Conservation (phyloP, 2,888 invertebrate species). For the Elmis aenea region DNA sequence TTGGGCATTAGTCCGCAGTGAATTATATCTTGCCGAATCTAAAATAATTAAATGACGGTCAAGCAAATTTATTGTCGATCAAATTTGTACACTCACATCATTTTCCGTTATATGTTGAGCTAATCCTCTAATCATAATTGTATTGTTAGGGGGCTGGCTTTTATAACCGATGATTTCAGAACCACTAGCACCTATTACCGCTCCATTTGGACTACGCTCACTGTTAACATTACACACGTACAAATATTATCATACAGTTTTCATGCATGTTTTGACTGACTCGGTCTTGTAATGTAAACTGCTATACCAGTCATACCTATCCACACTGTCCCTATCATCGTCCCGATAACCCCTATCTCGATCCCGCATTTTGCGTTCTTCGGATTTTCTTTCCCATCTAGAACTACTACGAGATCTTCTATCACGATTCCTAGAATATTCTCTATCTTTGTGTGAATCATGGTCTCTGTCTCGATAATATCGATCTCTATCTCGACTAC, state of each 20-base stretch:
- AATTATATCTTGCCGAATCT: conserved; percentile 75
- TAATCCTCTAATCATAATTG: conserved; percentile 70
- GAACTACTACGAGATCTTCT: conserved; percentile 39
- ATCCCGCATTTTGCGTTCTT: conserved; percentile 39
- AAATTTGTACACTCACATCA: conserved; percentile 54
- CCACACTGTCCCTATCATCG: conserved; percentile 45
- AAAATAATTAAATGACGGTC: too few relatives aligned
- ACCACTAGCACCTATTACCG: conserved; percentile 44
- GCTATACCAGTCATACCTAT: conserved; percentile 38
- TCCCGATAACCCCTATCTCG: conserved; percentile 42
- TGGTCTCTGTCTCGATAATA: conserved; percentile 36
- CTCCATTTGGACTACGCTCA: conserved; percentile 43
- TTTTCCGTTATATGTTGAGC: conserved; percentile 72
- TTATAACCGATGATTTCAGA: conserved; percentile 47
- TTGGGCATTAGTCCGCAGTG: conserved; percentile 69
- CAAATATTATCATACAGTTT: too few relatives aligned
- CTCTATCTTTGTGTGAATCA: conserved; percentile 36
- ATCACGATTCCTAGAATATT: conserved; percentile 34
- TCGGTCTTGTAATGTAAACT: neutral
- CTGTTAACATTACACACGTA: conserved; percentile 37
- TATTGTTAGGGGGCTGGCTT: conserved; percentile 53
- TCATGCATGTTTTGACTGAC: conserved; percentile 3
- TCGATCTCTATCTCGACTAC: conserved; percentile 36
- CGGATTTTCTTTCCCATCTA: conserved; percentile 42
- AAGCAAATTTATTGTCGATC: neutral